phyloP scores from a whole-genome alignment of 2,797 vertebrate species.

The Jordanella pulchra region DNA sequence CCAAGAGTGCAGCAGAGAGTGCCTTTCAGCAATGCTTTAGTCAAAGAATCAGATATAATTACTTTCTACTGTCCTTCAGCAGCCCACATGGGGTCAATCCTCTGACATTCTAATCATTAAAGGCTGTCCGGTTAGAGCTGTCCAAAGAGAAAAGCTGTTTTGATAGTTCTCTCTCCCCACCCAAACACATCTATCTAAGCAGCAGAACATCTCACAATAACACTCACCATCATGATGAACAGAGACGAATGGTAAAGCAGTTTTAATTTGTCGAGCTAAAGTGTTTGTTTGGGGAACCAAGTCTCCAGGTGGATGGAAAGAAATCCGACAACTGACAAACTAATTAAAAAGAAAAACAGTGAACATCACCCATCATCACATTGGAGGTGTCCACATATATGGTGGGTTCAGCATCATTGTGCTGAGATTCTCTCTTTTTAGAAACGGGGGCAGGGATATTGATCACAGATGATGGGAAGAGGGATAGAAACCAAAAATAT shows the following conservation, averaged over 20 bases:
- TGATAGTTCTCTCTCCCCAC: slow-evolving; percentile 23
- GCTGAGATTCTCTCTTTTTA: not conserved
- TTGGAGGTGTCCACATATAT: no score
- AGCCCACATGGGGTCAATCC: slow-evolving; percentile 53
- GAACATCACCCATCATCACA: no score
- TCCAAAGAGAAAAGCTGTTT: slow-evolving; percentile 47
- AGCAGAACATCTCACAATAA: slow-evolving; percentile 19
- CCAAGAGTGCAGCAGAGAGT: slow-evolving; percentile 34
- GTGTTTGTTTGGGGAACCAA: slow-evolving; percentile 36
- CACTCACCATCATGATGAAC: not conserved
- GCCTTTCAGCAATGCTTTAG: slow-evolving; percentile 45
- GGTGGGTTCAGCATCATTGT: not conserved
- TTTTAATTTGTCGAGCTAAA: slow-evolving; percentile 1
- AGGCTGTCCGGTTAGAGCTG: slow-evolving; percentile 49
- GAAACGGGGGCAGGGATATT: not conserved
- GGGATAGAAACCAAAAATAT: not conserved
- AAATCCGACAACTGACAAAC: not conserved
- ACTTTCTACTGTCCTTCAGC: slow-evolving; percentile 57
- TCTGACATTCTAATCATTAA: slow-evolving; percentile 57
- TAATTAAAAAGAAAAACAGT: no score
- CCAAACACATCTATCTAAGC: slow-evolving; percentile 24
- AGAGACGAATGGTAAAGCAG: not conserved
- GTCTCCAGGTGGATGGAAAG: slow-evolving; percentile 69
- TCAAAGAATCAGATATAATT: slow-evolving; percentile 59
- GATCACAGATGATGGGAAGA: not conserved